Evolutionary conservation across 2,888 invertebrate genomes (phyloP).

Genomic region (Erebia palarica): DNA sequence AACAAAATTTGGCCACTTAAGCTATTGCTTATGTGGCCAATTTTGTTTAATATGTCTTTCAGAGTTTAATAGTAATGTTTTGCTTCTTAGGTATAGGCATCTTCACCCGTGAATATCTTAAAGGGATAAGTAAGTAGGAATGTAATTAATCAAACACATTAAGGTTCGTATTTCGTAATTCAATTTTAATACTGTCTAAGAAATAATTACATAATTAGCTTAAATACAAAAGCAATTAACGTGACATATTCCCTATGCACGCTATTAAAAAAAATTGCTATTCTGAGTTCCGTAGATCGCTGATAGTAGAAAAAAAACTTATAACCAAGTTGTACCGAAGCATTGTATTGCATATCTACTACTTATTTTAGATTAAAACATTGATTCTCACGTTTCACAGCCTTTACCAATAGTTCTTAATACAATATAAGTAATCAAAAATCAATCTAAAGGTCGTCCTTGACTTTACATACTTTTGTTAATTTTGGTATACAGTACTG

Average conservation of each 20-base stretch:
- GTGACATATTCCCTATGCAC: conserved; percentile 11
- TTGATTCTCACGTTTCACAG: conserved; percentile 17
- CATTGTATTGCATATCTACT: not conserved
- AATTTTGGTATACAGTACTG: not conserved
- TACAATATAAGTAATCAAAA: not conserved
- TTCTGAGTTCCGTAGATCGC: conserved; percentile 13
- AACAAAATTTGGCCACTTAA: too few relatives aligned
- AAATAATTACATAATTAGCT: conserved; percentile 12
- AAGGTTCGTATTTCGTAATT: conserved; percentile 14
- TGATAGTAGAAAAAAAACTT: conserved; percentile 19
- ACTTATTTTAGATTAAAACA: conserved; percentile 13
- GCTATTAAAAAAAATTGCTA: not conserved
- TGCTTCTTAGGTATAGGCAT: too few relatives aligned
- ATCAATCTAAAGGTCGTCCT: conserved; percentile 11
- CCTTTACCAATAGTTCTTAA: conserved; percentile 8
- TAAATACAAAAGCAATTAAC: conserved; percentile 19
- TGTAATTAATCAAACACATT: conserved; percentile 2
- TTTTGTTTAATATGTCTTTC: too few relatives aligned
- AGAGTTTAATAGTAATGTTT: too few relatives aligned
- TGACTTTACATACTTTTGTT: not conserved
- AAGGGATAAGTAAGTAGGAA: not conserved
- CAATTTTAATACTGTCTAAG: conserved; percentile 23
- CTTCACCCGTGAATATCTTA: too few relatives aligned
- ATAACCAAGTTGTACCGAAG: not conserved
- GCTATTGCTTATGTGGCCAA: too few relatives aligned